phyloP scores from a whole-genome alignment of 2,797 vertebrate genomes.

The Acanthurus leucopareius region DNA sequence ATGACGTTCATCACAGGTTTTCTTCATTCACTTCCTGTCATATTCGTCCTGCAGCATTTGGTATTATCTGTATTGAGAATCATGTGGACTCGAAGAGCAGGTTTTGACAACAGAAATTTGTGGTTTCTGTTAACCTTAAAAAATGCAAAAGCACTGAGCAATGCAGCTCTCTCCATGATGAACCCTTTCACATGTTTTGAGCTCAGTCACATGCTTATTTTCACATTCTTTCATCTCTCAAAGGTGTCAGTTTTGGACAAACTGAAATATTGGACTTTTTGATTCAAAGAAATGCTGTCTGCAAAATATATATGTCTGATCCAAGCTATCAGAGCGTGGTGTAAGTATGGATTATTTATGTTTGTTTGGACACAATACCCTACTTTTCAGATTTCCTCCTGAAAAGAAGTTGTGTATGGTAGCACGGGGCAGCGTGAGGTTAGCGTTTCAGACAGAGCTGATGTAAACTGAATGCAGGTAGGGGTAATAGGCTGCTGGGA shows the following conservation, averaged over 20 bases:
- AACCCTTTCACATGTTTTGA: not conserved
- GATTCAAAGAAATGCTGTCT: not conserved
- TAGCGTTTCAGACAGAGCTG: constrained; percentile 40
- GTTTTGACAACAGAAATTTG: not conserved
- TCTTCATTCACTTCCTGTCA: not conserved
- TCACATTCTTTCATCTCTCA: not conserved
- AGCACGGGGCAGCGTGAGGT: constrained; percentile 20
- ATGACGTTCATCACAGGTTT: too few species aligned
- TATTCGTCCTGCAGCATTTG: not conserved
- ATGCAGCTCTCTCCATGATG: not conserved
- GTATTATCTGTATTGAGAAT: not conserved
- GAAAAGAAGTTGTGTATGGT: constrained; percentile 4
- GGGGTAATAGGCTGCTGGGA: constrained; percentile 62
- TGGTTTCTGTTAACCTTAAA: not conserved
- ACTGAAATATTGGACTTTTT: not conserved
- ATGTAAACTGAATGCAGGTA: constrained; percentile 65
- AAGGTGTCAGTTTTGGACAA: not conserved
- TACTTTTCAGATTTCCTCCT: not conserved
- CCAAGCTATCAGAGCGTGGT: not conserved
- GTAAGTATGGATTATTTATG: not conserved
- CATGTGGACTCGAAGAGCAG: not conserved
- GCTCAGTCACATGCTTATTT: not conserved
- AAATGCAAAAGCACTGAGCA: not conserved
- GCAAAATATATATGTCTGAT: not conserved
- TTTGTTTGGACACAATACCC: not conserved